These are phyloP conservation scores for Ctenomys sociabilis DNA, from an alignment of 2,113 vertebrate species.

Conservation along the genomic window DNA sequence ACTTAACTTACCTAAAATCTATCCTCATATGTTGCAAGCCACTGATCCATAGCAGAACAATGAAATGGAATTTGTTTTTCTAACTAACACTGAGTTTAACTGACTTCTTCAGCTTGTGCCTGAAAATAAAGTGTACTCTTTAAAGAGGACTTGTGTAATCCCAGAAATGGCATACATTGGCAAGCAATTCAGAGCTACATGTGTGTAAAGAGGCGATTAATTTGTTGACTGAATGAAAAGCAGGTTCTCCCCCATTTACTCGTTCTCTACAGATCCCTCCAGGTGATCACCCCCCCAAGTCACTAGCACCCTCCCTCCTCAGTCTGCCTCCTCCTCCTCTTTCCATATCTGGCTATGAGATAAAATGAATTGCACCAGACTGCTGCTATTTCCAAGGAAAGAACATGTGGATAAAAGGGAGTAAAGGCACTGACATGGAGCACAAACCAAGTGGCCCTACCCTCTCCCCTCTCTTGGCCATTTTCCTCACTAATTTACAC, in stretches of 20 bases:
- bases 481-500: neutral
- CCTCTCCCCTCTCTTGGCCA: neutral
- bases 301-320: neutral
- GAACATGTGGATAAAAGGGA: accelerated
- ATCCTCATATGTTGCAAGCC: neutral
- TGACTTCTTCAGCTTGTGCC: constrained; percentile 37
- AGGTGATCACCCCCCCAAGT: neutral
- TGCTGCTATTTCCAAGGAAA: neutral
- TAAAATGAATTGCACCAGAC: neutral
- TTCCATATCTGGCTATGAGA: neutral
- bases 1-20: neutral
- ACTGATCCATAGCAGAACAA: neutral
- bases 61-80: constrained; percentile 21
- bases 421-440: accelerated
- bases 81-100: constrained; percentile 30
- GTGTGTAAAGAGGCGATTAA: constrained; percentile 67
- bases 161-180: constrained; percentile 59
- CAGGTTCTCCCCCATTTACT: constrained; percentile 23
- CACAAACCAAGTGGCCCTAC: accelerated
- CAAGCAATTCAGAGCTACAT: constrained; percentile 55
- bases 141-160: constrained; percentile 44
- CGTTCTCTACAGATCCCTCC: constrained; percentile 26
- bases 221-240: constrained; percentile 56
- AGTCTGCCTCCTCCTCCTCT: neutral
- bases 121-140: constrained; percentile 57